phyloP scores from a whole-genome alignment of 2,888 invertebrate species.

The Bimastos eiseni region DNA sequence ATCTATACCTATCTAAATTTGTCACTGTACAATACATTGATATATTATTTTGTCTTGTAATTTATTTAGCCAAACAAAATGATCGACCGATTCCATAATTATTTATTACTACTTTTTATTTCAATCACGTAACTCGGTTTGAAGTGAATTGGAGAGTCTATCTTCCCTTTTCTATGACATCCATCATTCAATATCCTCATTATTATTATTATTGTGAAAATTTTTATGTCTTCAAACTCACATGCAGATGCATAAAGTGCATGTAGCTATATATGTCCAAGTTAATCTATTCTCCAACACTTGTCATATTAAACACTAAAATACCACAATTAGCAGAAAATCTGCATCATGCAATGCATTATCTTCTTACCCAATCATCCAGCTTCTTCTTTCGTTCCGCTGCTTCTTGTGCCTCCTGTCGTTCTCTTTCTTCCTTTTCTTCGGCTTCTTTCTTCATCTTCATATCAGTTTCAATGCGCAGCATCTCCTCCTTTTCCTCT shows the following conservation, averaged over 20 bases:
- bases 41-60: neutral
- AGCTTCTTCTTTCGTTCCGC: constrained; percentile 56
- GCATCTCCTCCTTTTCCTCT: constrained; percentile 58
- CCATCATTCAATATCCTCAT: constrained; percentile 6
- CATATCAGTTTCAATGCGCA: constrained; percentile 53
- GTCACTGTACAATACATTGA: too few relatives aligned
- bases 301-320: too few relatives aligned
- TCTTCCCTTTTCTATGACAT: neutral
- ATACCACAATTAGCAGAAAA: too few relatives aligned
- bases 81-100: neutral
- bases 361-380: constrained; percentile 59
- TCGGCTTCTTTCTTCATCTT: constrained; percentile 56
- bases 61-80: neutral
- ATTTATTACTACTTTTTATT: neutral
- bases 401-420: constrained; percentile 42
- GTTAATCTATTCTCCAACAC: too few relatives aligned
- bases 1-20: too few relatives aligned
- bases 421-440: constrained; percentile 42
- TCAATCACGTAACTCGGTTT: neutral
- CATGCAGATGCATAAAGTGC: too few relatives aligned
- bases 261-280: too few relatives aligned
- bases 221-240: too few relatives aligned
- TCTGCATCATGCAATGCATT: neutral
- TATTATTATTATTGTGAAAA: too few relatives aligned
- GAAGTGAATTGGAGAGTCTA: neutral